Evolutionary conservation across 2,113 vertebrate genomes (phyloP).

Genomic region (Numida meleagris): DNA sequence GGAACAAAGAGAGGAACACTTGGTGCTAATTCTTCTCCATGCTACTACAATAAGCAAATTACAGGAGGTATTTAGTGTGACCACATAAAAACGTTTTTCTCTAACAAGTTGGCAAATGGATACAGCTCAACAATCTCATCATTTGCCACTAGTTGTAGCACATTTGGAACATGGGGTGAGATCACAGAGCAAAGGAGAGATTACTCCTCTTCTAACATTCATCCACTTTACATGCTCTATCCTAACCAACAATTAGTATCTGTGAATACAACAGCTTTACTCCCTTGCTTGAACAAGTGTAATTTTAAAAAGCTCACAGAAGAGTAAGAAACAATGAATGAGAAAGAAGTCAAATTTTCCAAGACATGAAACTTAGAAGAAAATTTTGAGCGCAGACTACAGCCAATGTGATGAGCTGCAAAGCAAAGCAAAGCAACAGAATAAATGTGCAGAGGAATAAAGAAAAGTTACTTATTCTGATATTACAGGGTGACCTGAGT

Average conservation of each 20-base stretch:
- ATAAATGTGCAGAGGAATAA: not conserved
- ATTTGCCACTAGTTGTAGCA: not conserved
- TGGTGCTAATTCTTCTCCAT: not conserved
- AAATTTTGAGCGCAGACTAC: not conserved
- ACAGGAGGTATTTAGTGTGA: not conserved
- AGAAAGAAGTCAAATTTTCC: not conserved
- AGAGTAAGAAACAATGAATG: not conserved
- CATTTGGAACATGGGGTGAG: not conserved
- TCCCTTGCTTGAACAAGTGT: not conserved
- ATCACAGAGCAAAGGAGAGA: rapidly evolving
- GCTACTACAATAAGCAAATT: not conserved
- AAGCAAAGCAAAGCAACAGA: not conserved
- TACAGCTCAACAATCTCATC: not conserved
- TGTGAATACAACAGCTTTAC: not conserved
- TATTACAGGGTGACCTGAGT: not conserved
- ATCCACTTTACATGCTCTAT: not conserved
- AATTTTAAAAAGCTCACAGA: not conserved
- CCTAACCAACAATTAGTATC: not conserved
- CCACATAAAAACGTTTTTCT: not conserved
- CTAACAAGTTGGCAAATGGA: not conserved
- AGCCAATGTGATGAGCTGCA: rapidly evolving
- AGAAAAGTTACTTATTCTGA: not conserved
- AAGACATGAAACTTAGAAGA: not conserved
- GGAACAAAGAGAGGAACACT: not conserved
- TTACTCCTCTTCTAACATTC: not conserved